These are phyloP conservation scores for Neopelma chrysocephalum DNA, from an alignment of 2,797 vertebrate species.

Conservation along the genomic window DNA sequence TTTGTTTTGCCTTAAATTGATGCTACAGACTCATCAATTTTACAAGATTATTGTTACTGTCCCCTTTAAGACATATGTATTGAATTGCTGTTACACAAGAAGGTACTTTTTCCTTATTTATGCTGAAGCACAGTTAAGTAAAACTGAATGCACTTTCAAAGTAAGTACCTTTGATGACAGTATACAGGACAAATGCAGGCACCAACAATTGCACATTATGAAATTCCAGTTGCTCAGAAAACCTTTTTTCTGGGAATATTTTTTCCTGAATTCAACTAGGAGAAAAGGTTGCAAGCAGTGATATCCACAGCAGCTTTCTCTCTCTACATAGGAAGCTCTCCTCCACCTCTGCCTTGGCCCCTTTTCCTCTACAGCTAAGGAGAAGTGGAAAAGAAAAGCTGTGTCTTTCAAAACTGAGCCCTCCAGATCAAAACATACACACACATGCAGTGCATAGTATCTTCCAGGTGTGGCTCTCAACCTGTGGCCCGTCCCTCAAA, in stretches of 20 bases:
- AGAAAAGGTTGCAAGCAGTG: neutral
- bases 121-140: neutral
- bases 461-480: neutral
- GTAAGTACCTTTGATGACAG: neutral
- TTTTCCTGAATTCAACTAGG: neutral
- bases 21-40: neutral
- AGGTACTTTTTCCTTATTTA: neutral
- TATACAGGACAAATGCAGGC: neutral
- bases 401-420: neutral
- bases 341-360: neutral
- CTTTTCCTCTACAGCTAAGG: neutral
- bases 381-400: neutral
- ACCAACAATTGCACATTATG: neutral
- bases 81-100: neutral
- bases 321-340: neutral
- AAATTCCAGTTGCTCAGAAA: neutral
- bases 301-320: neutral
- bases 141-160: neutral
- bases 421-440: neutral
- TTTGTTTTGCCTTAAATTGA: neutral
- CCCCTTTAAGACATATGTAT: neutral
- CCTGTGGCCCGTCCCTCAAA: neutral
- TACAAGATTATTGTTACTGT: neutral
- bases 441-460: rapidly evolving
- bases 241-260: neutral